phyloP scores from a whole-genome alignment of 2,888 invertebrate species.

The Nephrotoma guestfalica region DNA sequence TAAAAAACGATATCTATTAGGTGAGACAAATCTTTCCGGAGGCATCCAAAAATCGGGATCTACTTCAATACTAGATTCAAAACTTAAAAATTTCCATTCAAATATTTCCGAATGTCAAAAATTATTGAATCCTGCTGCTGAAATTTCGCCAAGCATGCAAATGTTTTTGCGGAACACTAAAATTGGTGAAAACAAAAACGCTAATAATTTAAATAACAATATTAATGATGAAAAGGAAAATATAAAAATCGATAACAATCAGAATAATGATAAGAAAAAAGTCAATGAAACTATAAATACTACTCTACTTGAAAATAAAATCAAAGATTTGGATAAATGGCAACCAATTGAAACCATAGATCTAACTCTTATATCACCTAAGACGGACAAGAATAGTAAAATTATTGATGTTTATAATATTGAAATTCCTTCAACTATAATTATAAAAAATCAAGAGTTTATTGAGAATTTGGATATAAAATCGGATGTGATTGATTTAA shows the following conservation, averaged over 20 bases:
- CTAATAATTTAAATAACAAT: constrained; percentile 13
- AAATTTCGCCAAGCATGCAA: constrained; percentile 53
- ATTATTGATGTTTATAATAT: constrained; percentile 24
- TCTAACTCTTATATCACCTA: constrained; percentile 24
- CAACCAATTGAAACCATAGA: constrained; percentile 27
- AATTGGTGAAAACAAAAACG: constrained; percentile 17
- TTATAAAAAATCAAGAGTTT: constrained; percentile 18
- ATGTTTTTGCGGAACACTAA: constrained; percentile 41
- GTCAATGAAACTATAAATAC: constrained; percentile 27
- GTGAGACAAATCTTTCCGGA: constrained; percentile 48
- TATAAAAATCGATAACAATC: background rate
- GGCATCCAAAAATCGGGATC: constrained; percentile 70
- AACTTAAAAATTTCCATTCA: constrained; percentile 68
- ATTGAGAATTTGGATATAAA: constrained; percentile 15
- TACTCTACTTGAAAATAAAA: constrained; percentile 22
- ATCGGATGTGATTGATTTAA: constrained; percentile 11
- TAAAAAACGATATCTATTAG: constrained; percentile 70
- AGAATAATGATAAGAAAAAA: constrained; percentile 18
- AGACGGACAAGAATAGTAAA: constrained; percentile 10
- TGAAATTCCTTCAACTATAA: constrained; percentile 21
- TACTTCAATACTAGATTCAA: constrained; percentile 69
- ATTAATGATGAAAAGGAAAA: constrained; percentile 17
- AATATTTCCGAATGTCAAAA: constrained; percentile 83
- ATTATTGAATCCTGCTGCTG: constrained; percentile 60
- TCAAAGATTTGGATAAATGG: constrained; percentile 13